Evolutionary conservation across 2,888 invertebrate genomes (phyloP).

Genomic region (Drosophila atroscutellata): DNA sequence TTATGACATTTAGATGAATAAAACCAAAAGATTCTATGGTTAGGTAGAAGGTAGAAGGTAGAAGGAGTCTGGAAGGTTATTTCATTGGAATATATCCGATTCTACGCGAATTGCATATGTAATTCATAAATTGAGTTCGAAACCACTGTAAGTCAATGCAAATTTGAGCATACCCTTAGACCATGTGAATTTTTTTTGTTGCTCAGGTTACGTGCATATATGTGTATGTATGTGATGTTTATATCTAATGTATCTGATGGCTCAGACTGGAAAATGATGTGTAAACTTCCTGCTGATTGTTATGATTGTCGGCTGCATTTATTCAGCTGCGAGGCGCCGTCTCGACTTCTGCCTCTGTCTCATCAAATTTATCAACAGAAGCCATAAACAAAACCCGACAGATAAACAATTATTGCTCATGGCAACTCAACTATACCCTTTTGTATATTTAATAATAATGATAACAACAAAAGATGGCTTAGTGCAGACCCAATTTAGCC

Average conservation of each 20-base stretch:
- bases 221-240: background rate
- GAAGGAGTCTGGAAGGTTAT: background rate
- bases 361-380: background rate
- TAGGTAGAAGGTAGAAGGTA: background rate
- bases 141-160: background rate
- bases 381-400: slow-evolving; percentile 34
- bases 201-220: background rate
- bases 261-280: background rate
- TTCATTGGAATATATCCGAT: background rate
- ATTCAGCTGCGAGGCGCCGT: slow-evolving; percentile 28
- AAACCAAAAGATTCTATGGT: background rate
- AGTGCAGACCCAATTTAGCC: slow-evolving; percentile 19
- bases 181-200: background rate
- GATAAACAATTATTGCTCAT: slow-evolving; percentile 27
- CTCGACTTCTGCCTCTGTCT: slow-evolving; percentile 23
- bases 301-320: slow-evolving; percentile 32
- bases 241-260: background rate
- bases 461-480: background rate
- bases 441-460: background rate
- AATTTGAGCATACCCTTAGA: background rate
- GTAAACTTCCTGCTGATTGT: slow-evolving; percentile 32
- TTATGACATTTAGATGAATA: background rate
- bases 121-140: background rate
- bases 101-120: background rate
- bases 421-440: background rate